Base-by-base conservation (phyloP, 2,888 invertebrate genomes). In the Mythimna vitellina region DNA sequence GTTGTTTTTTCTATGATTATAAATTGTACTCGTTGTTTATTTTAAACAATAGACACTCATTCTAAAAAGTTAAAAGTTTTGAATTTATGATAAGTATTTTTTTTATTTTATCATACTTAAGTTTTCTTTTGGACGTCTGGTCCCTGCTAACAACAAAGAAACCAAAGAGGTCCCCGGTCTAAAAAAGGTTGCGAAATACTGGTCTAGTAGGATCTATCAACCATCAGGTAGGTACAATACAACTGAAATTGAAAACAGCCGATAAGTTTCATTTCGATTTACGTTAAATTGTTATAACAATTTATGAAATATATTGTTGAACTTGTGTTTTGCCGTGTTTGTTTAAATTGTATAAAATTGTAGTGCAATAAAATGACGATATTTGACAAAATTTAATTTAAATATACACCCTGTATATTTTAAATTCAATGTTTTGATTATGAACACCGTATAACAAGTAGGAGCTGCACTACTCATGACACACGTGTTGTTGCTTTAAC, bases 401-500 rank as follows among this genome's bases (percentile, higher is more conserved):
- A 80, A 80, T 69, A 51, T 61, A 80, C 71, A 81, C 38, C 65
- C 60, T 69, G 76, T 80, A 73, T 80, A 32, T 61, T 70, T 70
- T 70, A n/a, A 60, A 78, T 81, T 64, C 56, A 46, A 53, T 76
- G 63, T 72, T 76, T 58, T 72, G 58, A 78, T 72, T 63, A 60
- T 63, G 32, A 72, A 25, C 46, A 60, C 42, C 35, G 29, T 49
- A 56, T 29, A 57, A 49, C 14, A 35, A 35, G 22, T 10, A 56
- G 29, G 22, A 61, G 56, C 46, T 65, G 54, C 22, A 57, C 57
- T 46, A 17, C 46, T 46, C 81, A 82, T 87, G 86, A 78, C 81
- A 83, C 79, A 82, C 76, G 81, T 86, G 84, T 88, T 82, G 85
- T 86, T 88, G 84, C 85, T 83, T 86, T 83, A 87, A 85, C 84